Base-by-base conservation (phyloP, 2,888 invertebrate species). In the Nymphalis urticae region DNA sequence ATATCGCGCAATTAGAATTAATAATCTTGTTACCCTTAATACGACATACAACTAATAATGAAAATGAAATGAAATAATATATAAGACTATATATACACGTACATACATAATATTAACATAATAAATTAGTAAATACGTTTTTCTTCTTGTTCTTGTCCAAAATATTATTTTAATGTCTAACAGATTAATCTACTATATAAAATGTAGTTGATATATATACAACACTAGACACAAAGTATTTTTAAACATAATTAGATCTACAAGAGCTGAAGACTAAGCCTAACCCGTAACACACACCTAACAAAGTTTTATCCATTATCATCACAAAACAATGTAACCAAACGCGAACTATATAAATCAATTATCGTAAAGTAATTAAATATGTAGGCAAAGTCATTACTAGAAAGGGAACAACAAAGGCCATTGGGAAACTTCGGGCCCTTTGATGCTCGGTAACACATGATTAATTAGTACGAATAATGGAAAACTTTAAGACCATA, bases 401-500 rank as follows among this genome's bases (percentile, higher is more conserved):
- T 36, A 54, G 63, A 56, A 56, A 48, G 42, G 59, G 48, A 63
- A 63, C 54, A 66, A 66, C 66, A 66, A 69, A 69, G 60, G 63
- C 60, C 53, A 66, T 60, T 48, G 54, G 42, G 21, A 56, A 60
- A 63, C 47, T 56, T 70, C 13, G 19, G 58, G 5, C 32, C 62
- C 62, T 65, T 68, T 70, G 61, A 68, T 42, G 24, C 21, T 24
- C 32, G 42, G 48, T 56, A 59, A 60, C 60, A 59, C 54, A 66
- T 66, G 72, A 70, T 70, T 72, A 71, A 72, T 72, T 70, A 64
- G 54, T 54, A 60, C 62, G 53, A 64, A 51, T 62, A 59, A 65
- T 66, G 50, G 70, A 59, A 62, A 72, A 70, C 70, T 68, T 70
- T 68, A 61, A n/a, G 32, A n/a, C 56, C 64, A 70, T 61, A 60